Base-by-base conservation (phyloP, 2,113 vertebrate genomes). In the Onychostoma macrolepis region DNA sequence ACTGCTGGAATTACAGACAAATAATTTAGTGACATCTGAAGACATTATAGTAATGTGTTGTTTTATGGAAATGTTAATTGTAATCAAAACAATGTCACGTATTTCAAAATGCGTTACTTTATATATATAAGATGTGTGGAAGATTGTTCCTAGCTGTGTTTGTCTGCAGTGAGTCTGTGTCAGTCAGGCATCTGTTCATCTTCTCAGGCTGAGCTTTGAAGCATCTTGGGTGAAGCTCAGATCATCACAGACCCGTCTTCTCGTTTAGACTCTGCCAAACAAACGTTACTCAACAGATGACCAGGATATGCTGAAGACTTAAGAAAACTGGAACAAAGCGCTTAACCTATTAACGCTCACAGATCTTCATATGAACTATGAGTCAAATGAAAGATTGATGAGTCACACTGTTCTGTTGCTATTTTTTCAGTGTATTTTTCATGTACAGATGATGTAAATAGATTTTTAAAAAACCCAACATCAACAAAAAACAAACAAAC, bases 121-220 rank as follows among this genome's bases (percentile, higher is more conserved):
- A 6, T 30, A 13, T 13, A 4, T 58, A 58, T 24, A 24, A n/a
- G 4, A 12, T 30, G 12, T 3, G 28, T 17, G 6, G 28, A 1
- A 33, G 65, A 17, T 30, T 67, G 11, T 28, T 26, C 43, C 43
- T n/a, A 30, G 28, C 6, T 17, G 26, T 50, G 28, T 77, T 53
- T 30, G 6, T 17, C n/a, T 50, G 15, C 11, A 26, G 41, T 48
- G n/a, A 48, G 12, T 53, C 50, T 53, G 75, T 33, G 30, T 33
- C 53, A n/a, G 24, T 61, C 21, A 15, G 53, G 36, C 30, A 80
- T 80, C 77, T 80, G 50, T 80, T 80, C 6, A 80, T 79, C 48
- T 8, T 58, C 50, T 61, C 53, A 38, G 30, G 77, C 53, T 61
- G 21, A 33, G 53, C 77, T 80, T 80, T 80, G 11, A 80, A 61